Percentiles rank a stretch among this genome's conserved stretches.
phyloP scores from a whole-genome alignment of 2,113 vertebrate genomes.

The Neogobius melanostomus region DNA sequence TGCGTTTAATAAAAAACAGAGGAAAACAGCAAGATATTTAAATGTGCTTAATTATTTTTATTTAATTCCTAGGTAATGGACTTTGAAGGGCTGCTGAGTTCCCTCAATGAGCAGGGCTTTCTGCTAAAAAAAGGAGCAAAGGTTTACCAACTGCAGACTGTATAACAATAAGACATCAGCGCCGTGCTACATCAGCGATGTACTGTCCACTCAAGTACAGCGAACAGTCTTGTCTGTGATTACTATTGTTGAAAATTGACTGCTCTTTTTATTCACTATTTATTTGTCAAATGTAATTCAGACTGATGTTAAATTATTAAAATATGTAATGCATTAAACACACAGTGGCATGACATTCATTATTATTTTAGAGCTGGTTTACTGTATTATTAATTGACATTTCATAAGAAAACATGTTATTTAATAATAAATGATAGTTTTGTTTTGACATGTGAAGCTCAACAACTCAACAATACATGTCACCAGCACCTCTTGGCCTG shows the following conservation, averaged over 20 bases:
- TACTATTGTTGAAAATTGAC: not conserved
- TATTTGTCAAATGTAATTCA: not conserved
- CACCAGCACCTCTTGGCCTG: too few species aligned
- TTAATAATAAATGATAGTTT: too few species aligned
- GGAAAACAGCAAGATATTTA: too few species aligned
- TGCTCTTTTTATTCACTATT: not conserved
- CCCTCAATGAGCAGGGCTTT: slow-evolving; percentile 95
- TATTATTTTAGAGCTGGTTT: too few species aligned
- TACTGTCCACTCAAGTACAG: not conserved
- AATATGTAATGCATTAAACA: too few species aligned
- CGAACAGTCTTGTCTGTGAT: not conserved
- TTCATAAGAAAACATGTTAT: too few species aligned
- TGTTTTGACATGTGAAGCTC: too few species aligned
- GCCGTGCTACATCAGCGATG: not conserved
- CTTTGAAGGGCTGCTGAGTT: slow-evolving; percentile 91
- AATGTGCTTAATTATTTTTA: not conserved
- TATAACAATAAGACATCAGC: slow-evolving; percentile 64
- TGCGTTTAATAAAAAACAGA: too few species aligned
- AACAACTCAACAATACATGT: too few species aligned
- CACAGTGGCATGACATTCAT: too few species aligned
- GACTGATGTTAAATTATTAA: too few species aligned
- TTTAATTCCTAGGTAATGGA: slow-evolving; percentile 81
- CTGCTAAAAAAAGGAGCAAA: slow-evolving; percentile 92
- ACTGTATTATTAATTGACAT: too few species aligned
- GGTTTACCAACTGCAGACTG: slow-evolving; percentile 91